Conservation (phyloP, 2,888 invertebrate genomes). For the Deilephila elpenor region DNA sequence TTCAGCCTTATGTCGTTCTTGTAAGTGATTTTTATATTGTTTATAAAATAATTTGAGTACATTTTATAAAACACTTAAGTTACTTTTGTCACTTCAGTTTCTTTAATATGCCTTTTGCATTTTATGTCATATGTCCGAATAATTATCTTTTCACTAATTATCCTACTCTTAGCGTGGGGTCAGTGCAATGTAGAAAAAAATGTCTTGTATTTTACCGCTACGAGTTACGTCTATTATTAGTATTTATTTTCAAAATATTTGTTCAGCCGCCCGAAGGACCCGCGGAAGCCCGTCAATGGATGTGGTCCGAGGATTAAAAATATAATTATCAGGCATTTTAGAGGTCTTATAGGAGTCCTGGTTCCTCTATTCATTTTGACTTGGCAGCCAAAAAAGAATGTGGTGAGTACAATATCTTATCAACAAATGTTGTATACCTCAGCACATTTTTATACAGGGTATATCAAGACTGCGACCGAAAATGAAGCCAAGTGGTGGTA, state of each 20-base stretch:
- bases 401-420: slow-evolving; percentile 44
- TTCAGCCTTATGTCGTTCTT: slow-evolving; percentile 32
- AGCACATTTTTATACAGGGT: too few species aligned
- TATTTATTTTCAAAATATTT: not conserved
- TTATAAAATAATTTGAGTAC: not conserved
- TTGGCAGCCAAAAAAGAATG: slow-evolving; percentile 46
- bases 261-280: slow-evolving; percentile 33
- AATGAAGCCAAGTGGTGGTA: too few species aligned
- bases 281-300: slow-evolving; percentile 47
- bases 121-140: too few species aligned
- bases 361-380: slow-evolving; percentile 47
- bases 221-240: not conserved
- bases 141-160: too few species aligned
- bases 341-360: slow-evolving; percentile 57
- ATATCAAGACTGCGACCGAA: too few species aligned
- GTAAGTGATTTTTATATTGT: slow-evolving; percentile 31
- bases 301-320: slow-evolving; percentile 45
- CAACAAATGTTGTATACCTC: slow-evolving; percentile 1
- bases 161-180: too few species aligned
- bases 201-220: too few species aligned
- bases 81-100: not conserved
- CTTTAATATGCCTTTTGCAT: not conserved
- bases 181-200: too few species aligned
- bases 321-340: slow-evolving; percentile 46
- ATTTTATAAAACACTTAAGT: not conserved